phyloP scores from a whole-genome alignment of 2,113 vertebrate species.

The Lichenostomus cassidix region DNA sequence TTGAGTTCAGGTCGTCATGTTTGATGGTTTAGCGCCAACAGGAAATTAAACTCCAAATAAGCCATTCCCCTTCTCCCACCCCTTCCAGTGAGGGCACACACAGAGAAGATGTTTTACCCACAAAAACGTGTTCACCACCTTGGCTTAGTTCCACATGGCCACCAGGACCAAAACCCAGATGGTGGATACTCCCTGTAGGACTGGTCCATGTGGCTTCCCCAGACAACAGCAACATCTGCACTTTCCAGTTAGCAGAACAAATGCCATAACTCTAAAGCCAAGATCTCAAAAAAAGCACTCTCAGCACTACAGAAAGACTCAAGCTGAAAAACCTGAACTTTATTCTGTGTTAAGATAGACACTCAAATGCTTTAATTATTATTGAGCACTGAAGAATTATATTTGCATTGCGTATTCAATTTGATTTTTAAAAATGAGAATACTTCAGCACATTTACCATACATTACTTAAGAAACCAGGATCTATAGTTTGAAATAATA shows the following conservation, averaged over 20 bases:
- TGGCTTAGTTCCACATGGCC: fast-evolving
- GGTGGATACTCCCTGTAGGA: neutral
- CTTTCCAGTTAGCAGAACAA: neutral
- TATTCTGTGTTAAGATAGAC: neutral
- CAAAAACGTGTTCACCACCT: neutral
- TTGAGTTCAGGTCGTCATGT: neutral
- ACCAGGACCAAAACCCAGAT: neutral
- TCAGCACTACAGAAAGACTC: neutral
- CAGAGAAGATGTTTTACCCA: neutral
- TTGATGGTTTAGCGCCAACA: neutral
- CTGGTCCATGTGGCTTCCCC: too few species aligned
- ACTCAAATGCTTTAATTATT: neutral
- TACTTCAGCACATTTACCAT: neutral
- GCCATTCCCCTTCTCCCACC: neutral
- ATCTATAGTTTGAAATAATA: neutral
- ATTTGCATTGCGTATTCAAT: constrained; percentile 9
- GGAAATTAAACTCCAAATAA: neutral
- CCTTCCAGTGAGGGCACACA: neutral
- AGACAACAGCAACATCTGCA: too few species aligned
- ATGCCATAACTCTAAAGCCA: neutral
- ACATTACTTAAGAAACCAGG: constrained; percentile 1
- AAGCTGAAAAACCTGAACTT: neutral
- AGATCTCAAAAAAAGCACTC: neutral
- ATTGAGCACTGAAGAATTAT: neutral
- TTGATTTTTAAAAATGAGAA: neutral